phyloP scores from a whole-genome alignment of 2,113 vertebrate genomes.

The Anthoscopus minutus region DNA sequence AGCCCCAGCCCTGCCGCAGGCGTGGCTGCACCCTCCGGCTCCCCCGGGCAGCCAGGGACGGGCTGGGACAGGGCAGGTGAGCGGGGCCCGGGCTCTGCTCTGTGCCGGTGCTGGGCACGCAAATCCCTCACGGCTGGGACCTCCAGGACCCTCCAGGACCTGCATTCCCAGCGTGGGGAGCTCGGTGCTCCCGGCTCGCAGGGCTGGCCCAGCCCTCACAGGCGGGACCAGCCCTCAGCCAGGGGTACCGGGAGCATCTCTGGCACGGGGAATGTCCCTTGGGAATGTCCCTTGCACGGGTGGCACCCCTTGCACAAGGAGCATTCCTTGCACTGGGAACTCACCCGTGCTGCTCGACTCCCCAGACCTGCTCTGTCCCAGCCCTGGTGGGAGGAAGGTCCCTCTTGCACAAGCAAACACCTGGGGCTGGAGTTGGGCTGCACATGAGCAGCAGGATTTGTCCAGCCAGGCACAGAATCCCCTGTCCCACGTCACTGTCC shows the following conservation, averaged over 20 bases:
- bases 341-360: background rate
- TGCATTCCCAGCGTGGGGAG: rapidly evolving
- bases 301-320: background rate
- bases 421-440: background rate
- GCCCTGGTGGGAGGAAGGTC: background rate
- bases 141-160: no score
- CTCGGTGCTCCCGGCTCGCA: rapidly evolving
- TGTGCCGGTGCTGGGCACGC: rapidly evolving
- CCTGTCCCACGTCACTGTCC: rapidly evolving
- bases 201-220: background rate
- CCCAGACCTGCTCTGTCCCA: background rate
- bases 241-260: rapidly evolving
- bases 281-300: background rate
- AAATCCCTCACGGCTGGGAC: rapidly evolving
- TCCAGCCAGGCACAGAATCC: rapidly evolving
- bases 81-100: background rate
- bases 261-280: background rate
- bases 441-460: background rate
- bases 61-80: rapidly evolving
- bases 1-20: background rate
- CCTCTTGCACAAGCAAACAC: background rate
- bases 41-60: background rate
- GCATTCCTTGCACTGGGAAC: background rate
- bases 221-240: background rate
- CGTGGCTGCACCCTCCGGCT: background rate